Evolutionary conservation across 2,888 invertebrate genomes (phyloP).

Genomic region (Campaea margaritaria): DNA sequence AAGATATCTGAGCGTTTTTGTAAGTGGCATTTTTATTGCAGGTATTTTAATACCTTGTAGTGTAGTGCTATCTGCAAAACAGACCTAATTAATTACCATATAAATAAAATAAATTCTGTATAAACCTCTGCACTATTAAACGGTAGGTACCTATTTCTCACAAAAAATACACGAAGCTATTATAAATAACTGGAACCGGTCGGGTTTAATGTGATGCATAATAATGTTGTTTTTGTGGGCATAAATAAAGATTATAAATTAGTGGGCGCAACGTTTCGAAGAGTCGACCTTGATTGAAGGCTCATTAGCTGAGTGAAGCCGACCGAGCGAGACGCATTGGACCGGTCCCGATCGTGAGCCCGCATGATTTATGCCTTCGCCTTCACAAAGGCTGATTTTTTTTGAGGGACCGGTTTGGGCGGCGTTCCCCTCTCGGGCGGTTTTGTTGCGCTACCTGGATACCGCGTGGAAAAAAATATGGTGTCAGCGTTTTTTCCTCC

Average conservation of each 20-base stretch:
- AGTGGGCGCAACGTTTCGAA: slow-evolving; percentile 58
- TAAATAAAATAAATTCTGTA: slow-evolving; percentile 1
- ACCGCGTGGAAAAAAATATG: slow-evolving; percentile 69
- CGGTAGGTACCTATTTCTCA: slow-evolving; percentile 9
- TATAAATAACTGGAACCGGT: slow-evolving; percentile 20
- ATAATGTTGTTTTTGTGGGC: slow-evolving; percentile 34
- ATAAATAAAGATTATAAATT: slow-evolving; percentile 53
- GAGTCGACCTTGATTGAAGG: slow-evolving; percentile 82
- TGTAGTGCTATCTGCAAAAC: slow-evolving; percentile 1
- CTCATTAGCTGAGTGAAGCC: slow-evolving; percentile 75
- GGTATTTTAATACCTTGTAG: background rate
- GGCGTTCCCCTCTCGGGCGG: slow-evolving; percentile 56
- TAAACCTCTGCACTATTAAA: background rate
- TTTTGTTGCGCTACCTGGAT: slow-evolving; percentile 81
- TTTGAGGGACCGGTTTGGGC: slow-evolving; percentile 71
- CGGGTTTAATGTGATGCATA: slow-evolving; percentile 24
- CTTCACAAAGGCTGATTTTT: slow-evolving; percentile 73
- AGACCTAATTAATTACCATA: slow-evolving; percentile 13
- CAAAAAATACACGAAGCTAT: slow-evolving; percentile 7
- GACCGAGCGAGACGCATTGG: slow-evolving; percentile 50
- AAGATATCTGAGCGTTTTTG: slow-evolving; percentile 18
- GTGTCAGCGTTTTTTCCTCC: slow-evolving; percentile 72
- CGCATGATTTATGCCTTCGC: slow-evolving; percentile 80
- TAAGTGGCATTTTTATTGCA: slow-evolving; percentile 5
- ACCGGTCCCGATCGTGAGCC: slow-evolving; percentile 75